Percentiles rank a stretch among this genome's conserved stretches.
Conservation (phyloP, 2,113 vertebrate species). For the Myxocyprinus asiaticus region DNA sequence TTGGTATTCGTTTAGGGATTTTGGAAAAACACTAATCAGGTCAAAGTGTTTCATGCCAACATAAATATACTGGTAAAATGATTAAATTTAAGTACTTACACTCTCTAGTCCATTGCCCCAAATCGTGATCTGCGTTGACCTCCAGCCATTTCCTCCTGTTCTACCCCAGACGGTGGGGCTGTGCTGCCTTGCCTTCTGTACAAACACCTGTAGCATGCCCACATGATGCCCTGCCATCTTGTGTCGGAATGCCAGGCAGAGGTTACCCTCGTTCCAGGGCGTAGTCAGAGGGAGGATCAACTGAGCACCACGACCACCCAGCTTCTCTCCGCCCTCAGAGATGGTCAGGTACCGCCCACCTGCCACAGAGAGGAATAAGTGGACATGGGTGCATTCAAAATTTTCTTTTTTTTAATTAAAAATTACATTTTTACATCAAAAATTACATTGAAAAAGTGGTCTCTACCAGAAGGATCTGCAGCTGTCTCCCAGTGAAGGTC, state of each 20-base stretch:
- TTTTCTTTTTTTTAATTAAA: no score
- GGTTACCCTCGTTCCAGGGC: slow-evolving; percentile 72
- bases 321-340: slow-evolving; percentile 76
- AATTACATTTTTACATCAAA: no score
- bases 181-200: slow-evolving; percentile 79
- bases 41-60: no score
- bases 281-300: slow-evolving; percentile 81
- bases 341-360: slow-evolving; percentile 89
- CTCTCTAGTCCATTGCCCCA: slow-evolving; percentile 75
- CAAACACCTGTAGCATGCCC: slow-evolving; percentile 88
- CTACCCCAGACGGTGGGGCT: slow-evolving; percentile 86
- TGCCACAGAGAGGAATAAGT: slow-evolving; percentile 51
- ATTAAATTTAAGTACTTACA: slow-evolving; percentile 70
- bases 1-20: no score
- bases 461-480: slow-evolving; percentile 70
- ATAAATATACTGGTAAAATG: not conserved
- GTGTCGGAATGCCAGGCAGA: slow-evolving; percentile 92
- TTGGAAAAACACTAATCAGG: no score
- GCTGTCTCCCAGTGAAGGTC: slow-evolving; percentile 89
- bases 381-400: not conserved
- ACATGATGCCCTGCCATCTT: slow-evolving; percentile 84
- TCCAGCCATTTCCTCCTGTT: slow-evolving; percentile 81
- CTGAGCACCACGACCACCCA: slow-evolving; percentile 78
- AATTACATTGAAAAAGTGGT: not conserved
- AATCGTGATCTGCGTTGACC: slow-evolving; percentile 79